Conservation (phyloP, 2,888 invertebrate species). For the Euzophera pinguis region DNA sequence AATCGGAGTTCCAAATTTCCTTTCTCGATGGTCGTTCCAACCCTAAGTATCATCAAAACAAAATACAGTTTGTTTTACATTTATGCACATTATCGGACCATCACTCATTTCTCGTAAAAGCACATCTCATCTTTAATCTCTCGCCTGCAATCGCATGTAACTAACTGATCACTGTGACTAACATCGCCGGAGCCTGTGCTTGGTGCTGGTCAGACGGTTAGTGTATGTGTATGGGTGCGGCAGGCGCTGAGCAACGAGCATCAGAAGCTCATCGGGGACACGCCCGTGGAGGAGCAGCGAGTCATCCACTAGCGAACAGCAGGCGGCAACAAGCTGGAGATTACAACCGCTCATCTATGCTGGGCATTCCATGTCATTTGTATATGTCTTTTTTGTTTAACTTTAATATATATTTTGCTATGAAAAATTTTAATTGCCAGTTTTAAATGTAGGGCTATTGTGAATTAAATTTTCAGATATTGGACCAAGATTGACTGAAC, state of each 20-base stretch:
- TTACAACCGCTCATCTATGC: background rate
- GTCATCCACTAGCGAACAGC: constrained; percentile 49
- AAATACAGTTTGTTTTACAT: too few relatives aligned
- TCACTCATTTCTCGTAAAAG: too few relatives aligned
- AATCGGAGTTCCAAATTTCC: too few relatives aligned
- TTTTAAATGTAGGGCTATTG: too few relatives aligned
- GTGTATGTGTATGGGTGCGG: constrained; percentile 37
- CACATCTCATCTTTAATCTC: background rate
- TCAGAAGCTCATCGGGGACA: constrained; percentile 85
- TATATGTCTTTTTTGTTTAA: background rate
- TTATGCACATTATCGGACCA: too few relatives aligned
- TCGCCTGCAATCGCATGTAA: background rate
- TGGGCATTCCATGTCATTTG: background rate
- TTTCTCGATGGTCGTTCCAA: too few relatives aligned
- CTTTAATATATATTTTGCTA: too few relatives aligned
- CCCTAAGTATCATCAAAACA: too few relatives aligned
- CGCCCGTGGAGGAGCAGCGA: constrained; percentile 54
- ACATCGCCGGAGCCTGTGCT: background rate
- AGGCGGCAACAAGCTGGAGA: constrained; percentile 2
- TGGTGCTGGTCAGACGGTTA: constrained; percentile 11
- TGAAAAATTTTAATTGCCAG: too few relatives aligned
- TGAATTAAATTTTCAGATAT: too few relatives aligned
- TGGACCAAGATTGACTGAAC: too few relatives aligned
- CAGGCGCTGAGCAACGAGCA: constrained; percentile 92
- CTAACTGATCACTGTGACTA: background rate